These are phyloP conservation scores for Parasteatoda lunata DNA, from an alignment of 2,888 invertebrate species.

Conservation along the genomic window DNA sequence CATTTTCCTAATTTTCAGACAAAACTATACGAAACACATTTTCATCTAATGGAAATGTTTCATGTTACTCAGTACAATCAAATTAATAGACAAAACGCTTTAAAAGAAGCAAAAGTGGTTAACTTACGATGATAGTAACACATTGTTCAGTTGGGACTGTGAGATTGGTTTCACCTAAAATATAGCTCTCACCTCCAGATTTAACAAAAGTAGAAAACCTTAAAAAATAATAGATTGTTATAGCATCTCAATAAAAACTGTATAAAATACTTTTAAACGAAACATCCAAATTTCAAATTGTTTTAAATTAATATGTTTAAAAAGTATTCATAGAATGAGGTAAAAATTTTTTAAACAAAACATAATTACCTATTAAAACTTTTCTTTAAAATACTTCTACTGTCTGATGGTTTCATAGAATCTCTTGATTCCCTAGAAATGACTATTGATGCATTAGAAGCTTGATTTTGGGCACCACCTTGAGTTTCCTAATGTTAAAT, in stretches of 20 bases:
- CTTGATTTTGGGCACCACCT: slow-evolving; percentile 35
- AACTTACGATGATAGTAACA: slow-evolving; percentile 79
- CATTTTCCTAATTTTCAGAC: no score
- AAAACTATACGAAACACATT: no score
- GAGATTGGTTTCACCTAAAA: slow-evolving; percentile 84
- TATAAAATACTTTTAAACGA: neutral
- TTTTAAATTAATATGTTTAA: neutral
- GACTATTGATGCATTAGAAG: slow-evolving; percentile 24
- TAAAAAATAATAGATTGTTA: slow-evolving; percentile 4
- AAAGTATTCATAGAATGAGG: no score
- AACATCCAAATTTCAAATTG: neutral
- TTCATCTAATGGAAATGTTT: no score
- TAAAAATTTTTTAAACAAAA: neutral
- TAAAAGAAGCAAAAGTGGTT: neutral
- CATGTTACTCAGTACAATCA: neutral
- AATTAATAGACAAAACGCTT: slow-evolving; percentile 11
- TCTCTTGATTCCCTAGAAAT: slow-evolving; percentile 79
- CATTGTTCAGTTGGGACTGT: slow-evolving; percentile 82
- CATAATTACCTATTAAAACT: slow-evolving; percentile 79
- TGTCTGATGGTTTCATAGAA: slow-evolving; percentile 37
- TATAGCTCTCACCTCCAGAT: slow-evolving; percentile 90
- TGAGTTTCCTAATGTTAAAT: slow-evolving; percentile 38
- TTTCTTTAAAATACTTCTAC: slow-evolving; percentile 80
- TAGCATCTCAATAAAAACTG: slow-evolving; percentile 15
- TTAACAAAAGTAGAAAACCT: slow-evolving; percentile 91